phyloP scores from a whole-genome alignment of 2,888 invertebrate species.

The Aporophyla nigra region DNA sequence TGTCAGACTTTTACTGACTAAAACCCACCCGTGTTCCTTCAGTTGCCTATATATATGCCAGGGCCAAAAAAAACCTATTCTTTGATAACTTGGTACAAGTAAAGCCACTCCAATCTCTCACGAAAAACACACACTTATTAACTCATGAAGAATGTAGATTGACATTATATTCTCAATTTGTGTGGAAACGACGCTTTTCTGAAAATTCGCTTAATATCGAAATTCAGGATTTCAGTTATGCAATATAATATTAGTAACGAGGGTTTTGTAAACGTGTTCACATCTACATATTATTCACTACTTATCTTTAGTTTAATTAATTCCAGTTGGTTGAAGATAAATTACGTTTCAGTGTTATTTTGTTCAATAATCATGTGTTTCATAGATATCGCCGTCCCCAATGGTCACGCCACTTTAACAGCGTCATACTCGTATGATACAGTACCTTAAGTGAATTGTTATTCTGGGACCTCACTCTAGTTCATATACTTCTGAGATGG shows the following conservation, averaged over 20 bases:
- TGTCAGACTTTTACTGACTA: too few relatives aligned
- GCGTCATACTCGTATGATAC: conserved; percentile 3
- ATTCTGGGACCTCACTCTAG: neutral
- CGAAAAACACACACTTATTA: too few relatives aligned
- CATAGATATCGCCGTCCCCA: neutral
- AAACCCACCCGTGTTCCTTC: too few relatives aligned
- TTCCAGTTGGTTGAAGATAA: conserved; percentile 26
- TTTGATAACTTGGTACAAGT: too few relatives aligned
- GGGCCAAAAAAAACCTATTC: too few relatives aligned
- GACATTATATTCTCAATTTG: too few relatives aligned
- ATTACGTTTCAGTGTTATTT: conserved; percentile 14
- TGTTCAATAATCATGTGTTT: conserved; percentile 6
- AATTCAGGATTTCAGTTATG: conserved; percentile 19
- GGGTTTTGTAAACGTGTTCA: neutral
- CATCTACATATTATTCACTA: conserved; percentile 34
- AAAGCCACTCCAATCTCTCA: conserved; percentile 5
- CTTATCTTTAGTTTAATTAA: conserved; percentile 18
- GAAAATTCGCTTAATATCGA: neutral
- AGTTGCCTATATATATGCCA: too few relatives aligned
- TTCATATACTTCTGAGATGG: neutral
- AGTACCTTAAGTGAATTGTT: conserved; percentile 16
- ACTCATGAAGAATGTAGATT: too few relatives aligned
- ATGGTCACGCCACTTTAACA: neutral
- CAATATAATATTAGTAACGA: conserved; percentile 2
- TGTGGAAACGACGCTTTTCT: neutral